A percentile compares a stretch with the other conserved stretches of the same genome.
Conservation (phyloP, 2,797 vertebrate species). For the Danio jaintianensis region DNA sequence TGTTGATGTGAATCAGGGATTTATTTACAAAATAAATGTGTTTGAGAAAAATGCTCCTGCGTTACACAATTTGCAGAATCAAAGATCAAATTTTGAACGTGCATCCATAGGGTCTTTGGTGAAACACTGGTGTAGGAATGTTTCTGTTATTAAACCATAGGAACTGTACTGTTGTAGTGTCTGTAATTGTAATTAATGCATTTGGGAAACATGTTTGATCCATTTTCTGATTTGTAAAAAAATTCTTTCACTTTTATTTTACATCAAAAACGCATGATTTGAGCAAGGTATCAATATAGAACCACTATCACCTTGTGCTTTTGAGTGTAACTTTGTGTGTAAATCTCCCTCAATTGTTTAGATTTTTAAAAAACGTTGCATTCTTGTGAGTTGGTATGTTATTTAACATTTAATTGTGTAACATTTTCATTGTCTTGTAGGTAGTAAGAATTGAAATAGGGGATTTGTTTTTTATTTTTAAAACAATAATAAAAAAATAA, state of each 20-base stretch:
- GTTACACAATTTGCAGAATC: neutral
- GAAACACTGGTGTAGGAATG: neutral
- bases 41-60: neutral
- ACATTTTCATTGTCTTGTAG: neutral
- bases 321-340: constrained; percentile 10
- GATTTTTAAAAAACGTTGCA: neutral
- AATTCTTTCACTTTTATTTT: neutral
- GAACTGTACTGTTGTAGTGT: neutral
- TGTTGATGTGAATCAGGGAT: constrained; percentile 37
- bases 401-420: neutral
- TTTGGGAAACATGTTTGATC: neutral
- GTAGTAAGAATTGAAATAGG: neutral
- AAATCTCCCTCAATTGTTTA: neutral
- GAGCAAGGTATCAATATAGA: neutral
- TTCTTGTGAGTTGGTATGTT: constrained; percentile 1
- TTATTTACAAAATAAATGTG: constrained; percentile 18
- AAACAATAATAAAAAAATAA: neutral
- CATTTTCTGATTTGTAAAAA: neutral
- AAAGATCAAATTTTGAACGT: neutral
- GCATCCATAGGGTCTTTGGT: neutral
- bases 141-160: neutral
- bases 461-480: neutral
- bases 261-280: neutral
- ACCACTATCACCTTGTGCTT: neutral
- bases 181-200: neutral